Evolutionary conservation across 1,140 invertebrate genomes (phyloP).

Genomic region (Drosophila tsacasi): DNA sequence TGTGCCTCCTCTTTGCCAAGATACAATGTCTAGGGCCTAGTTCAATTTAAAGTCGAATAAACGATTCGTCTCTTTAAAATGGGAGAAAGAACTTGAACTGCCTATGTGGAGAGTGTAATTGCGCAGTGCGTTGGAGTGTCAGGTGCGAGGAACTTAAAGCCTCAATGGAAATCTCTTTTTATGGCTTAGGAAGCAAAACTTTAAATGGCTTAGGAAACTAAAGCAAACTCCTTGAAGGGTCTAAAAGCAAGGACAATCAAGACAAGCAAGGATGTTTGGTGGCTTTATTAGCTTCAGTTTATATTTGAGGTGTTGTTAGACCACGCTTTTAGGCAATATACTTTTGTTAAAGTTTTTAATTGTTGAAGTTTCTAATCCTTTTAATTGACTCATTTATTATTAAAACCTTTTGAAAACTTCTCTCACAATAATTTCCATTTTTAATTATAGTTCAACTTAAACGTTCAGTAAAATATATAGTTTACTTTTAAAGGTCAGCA

Average conservation of each 20-base stretch:
- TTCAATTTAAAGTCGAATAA: conserved; percentile 65
- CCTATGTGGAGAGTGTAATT: background rate
- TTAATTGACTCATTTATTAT: background rate
- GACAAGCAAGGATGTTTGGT: background rate
- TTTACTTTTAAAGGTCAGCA: too few species aligned
- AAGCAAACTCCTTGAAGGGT: background rate
- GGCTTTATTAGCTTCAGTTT: background rate
- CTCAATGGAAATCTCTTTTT: background rate
- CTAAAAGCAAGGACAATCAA: background rate
- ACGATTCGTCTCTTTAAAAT: conserved; percentile 41
- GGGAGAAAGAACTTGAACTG: background rate
- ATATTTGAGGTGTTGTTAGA: background rate
- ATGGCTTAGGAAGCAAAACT: background rate
- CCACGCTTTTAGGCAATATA: too few species aligned
- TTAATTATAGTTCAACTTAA: too few species aligned
- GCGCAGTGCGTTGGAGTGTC: conserved; percentile 8
- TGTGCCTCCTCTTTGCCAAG: conserved; percentile 7
- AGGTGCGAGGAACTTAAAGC: background rate
- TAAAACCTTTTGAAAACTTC: background rate
- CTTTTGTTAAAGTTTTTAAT: too few species aligned
- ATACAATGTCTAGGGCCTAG: conserved; percentile 69
- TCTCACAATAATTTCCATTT: too few species aligned
- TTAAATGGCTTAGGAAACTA: background rate
- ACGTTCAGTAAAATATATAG: background rate
- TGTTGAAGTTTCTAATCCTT: background rate